A percentile compares a stretch with the other conserved stretches of the same genome.
phyloP scores from a whole-genome alignment of 2,888 invertebrate genomes.

The Parelbella ahira region DNA sequence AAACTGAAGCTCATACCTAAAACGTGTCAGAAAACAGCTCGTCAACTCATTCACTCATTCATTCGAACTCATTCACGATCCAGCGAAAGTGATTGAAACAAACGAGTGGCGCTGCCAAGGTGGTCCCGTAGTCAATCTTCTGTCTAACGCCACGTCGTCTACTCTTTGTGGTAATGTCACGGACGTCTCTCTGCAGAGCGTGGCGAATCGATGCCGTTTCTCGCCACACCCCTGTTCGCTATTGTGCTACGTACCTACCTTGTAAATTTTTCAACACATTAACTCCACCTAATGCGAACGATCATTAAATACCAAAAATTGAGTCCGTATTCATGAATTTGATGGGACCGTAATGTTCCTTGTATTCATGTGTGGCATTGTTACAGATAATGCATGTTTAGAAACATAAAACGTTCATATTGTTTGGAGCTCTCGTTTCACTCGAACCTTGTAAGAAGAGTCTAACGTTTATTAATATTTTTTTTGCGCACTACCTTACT shows the following conservation, averaged over 20 bases:
- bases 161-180: constrained; percentile 51
- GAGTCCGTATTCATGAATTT: constrained; percentile 15
- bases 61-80: constrained; percentile 23
- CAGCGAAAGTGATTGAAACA: constrained; percentile 30
- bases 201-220: constrained; percentile 39
- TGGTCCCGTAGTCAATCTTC: constrained; percentile 64
- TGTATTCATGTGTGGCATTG: constrained; percentile 17
- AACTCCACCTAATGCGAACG: constrained; percentile 52
- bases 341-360: constrained; percentile 20
- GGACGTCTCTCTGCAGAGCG: constrained; percentile 39
- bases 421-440: constrained; percentile 1
- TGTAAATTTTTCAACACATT: constrained; percentile 47
- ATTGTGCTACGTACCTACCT: constrained; percentile 38
- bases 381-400: constrained; percentile 18
- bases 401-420: constrained; percentile 8
- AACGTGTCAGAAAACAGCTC: too few relatives aligned
- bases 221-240: constrained; percentile 42
- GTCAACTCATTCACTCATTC: too few relatives aligned
- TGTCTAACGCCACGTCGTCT: constrained; percentile 43
- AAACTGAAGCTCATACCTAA: too few relatives aligned
- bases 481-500: too few relatives aligned
- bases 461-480: too few relatives aligned
- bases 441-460: too few relatives aligned
- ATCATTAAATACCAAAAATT: constrained; percentile 37
- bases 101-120: constrained; percentile 40